Evolutionary conservation across 2,113 vertebrate species (phyloP), one percentile per base, ranked within the genome.

Genomic region (Chloebia gouldiae): DNA sequence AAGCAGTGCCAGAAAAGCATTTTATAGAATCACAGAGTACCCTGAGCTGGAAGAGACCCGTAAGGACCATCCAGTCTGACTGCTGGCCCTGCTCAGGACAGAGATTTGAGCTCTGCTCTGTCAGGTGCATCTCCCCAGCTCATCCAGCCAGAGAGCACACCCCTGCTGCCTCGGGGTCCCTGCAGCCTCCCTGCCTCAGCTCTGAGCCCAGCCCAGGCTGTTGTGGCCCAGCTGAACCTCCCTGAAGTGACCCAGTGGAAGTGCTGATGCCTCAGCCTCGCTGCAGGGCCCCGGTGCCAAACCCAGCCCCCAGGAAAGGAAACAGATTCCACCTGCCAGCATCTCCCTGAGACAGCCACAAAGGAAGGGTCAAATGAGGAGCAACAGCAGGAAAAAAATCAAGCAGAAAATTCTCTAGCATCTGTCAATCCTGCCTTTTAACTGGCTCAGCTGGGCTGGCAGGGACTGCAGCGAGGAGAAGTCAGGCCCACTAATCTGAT

Each of bases 301-400:
- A 45, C 2, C 28, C 57, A 59, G 78, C 1, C 20, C 18, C 54
- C 2, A 0, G 33, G 6, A 20, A 40, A 35, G 44, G 88, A 10
- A 59, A 31, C 7, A 5, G 31, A 49, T 25, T 24, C 6, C 24
- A 60, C 42, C 86, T 83, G 53, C 1, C 28, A 68, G 33, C 72
- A 64, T 4, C 83, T 68, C 88, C 17, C 1, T 3, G 0, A 40
- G 50, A 14, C 30, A 71, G 45, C 56, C 53, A 64, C 69, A 54
- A 83, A 54, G 80, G 76, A 86, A 86, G 86, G 92, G 94, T 96
- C 85, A 88, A 70, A 80, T 0, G 44, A 84, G 64, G 44, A 92
- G 92, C 85, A 81, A 45, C 44, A 25, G 85, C 60, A 73, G 44
- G 40, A 9, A 37, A 33, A 66, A 93, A 88, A 87, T 91, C 78